phyloP scores from a whole-genome alignment of 2,113 vertebrate species.

The Marmota flaviventris region DNA sequence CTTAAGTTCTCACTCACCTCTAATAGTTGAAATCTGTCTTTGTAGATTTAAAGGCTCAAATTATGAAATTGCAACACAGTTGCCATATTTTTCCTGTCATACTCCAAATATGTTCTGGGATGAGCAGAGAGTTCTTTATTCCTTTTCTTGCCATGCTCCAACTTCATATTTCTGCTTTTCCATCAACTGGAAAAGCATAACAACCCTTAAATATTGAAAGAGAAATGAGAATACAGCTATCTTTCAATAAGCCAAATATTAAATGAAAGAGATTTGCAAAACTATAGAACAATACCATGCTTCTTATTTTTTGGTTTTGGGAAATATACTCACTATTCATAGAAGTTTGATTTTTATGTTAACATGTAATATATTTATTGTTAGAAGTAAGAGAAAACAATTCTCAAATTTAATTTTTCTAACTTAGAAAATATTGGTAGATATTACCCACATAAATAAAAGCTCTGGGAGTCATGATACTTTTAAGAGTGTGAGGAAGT shows the following conservation, averaged over 20 bases:
- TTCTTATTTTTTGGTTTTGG: neutral
- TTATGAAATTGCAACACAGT: neutral
- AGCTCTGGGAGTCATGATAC: neutral
- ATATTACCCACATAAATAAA: neutral
- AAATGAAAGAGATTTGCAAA: neutral
- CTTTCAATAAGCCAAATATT: neutral
- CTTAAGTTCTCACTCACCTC: neutral
- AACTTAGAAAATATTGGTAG: neutral
- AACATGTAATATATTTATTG: neutral
- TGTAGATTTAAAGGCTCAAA: neutral
- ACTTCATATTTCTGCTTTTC: neutral
- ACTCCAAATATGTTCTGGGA: neutral
- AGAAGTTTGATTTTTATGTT: slow-evolving; percentile 32
- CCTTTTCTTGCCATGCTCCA: rapidly evolving
- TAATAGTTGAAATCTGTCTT: slow-evolving; percentile 4
- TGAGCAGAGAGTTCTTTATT: neutral
- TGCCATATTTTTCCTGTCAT: neutral
- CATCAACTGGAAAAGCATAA: neutral
- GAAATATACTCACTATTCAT: neutral
- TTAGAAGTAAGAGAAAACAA: neutral
- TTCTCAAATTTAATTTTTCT: slow-evolving; percentile 30
- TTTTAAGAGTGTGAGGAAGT: neutral
- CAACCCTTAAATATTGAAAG: neutral
- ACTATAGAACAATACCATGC: neutral
- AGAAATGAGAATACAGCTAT: neutral